A percentile compares a stretch with the other conserved stretches of the same genome.
These are phyloP conservation scores for Eugnorisma glareosa DNA, from an alignment of 2,888 invertebrate species.

Conservation along the genomic window DNA sequence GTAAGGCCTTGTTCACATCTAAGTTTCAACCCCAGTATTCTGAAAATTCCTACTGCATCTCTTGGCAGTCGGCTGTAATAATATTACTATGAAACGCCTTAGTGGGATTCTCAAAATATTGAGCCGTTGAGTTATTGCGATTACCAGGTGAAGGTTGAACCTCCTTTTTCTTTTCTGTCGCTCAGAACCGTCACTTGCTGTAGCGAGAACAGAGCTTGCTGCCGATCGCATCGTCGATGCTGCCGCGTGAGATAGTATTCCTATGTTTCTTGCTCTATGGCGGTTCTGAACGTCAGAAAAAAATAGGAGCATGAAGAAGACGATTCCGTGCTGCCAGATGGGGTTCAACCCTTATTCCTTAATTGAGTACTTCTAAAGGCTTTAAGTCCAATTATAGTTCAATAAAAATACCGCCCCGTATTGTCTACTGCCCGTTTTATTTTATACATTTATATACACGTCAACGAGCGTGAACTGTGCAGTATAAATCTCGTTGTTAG, in stretches of 20 bases:
- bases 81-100: background rate
- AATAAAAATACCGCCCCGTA: background rate
- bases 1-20: background rate
- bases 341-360: background rate
- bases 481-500: slow-evolving; percentile 61
- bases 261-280: too few relatives aligned
- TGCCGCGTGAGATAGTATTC: too few relatives aligned
- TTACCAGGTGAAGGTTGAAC: background rate
- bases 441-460: slow-evolving; percentile 30
- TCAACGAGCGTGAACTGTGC: slow-evolving; percentile 50
- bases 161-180: background rate
- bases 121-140: too few relatives aligned
- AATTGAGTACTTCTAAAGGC: background rate
- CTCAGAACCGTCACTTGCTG: background rate
- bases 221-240: too few relatives aligned
- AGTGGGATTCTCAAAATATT: background rate
- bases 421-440: slow-evolving; percentile 50
- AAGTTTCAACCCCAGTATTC: background rate
- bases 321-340: background rate
- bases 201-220: too few relatives aligned
- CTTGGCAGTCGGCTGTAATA: background rate
- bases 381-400: background rate
- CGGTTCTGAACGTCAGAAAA: background rate
- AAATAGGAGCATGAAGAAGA: background rate
- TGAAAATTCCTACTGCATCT: background rate